phyloP scores from a whole-genome alignment of 2,113 vertebrate species.

The Guaruba guarouba region DNA sequence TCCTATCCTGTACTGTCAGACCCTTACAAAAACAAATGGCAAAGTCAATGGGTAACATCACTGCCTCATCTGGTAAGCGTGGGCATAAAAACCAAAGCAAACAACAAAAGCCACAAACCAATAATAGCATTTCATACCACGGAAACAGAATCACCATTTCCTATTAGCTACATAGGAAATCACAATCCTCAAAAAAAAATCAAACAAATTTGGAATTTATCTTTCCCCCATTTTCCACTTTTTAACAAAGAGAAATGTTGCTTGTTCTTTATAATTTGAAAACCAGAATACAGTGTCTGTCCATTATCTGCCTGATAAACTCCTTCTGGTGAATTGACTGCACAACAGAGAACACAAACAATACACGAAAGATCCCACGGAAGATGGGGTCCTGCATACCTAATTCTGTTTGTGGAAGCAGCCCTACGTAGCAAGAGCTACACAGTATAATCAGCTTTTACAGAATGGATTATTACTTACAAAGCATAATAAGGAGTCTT shows the following conservation, averaged over 20 bases:
- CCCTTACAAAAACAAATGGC: not conserved
- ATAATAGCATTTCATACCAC: not conserved
- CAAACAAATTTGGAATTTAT: not conserved
- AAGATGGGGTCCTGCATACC: not conserved
- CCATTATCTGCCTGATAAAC: slow-evolving; percentile 38
- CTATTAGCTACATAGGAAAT: not conserved
- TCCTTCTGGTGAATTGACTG: slow-evolving; percentile 30
- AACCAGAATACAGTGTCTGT: not conserved
- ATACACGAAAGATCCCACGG: not conserved
- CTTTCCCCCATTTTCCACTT: not conserved
- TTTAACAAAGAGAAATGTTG: not conserved
- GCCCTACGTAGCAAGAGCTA: not conserved
- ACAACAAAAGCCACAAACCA: not conserved
- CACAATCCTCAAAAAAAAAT: not conserved
- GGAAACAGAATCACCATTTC: not conserved
- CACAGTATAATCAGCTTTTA: not conserved
- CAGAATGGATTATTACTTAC: not conserved
- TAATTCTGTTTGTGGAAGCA: slow-evolving; percentile 22
- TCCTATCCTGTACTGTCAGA: not conserved
- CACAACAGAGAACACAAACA: slow-evolving; percentile 12
- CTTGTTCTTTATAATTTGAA: slow-evolving; percentile 4
- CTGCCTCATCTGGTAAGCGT: not conserved
- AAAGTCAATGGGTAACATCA: not conserved
- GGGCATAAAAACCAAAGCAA: not conserved
- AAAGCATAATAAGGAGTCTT: not conserved